Base-by-base conservation (phyloP, 23 tunicate genomes). In the Diplosoma virens region DNA sequence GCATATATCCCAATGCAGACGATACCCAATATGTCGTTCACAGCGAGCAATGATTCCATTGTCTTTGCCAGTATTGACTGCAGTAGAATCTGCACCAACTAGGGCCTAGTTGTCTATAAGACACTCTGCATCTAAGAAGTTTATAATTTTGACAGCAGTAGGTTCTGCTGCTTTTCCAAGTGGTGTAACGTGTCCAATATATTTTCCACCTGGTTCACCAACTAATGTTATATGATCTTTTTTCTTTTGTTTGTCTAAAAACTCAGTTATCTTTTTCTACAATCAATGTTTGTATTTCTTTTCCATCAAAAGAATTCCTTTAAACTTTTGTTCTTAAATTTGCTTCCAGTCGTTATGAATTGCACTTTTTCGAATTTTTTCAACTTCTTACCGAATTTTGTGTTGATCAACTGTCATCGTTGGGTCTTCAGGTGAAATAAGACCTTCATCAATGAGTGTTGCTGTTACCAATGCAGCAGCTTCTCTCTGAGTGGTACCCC, bases 381-480 rank as follows among this genome's bases (percentile, higher is more conserved):
- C 23, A 17, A 55, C 61, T 55, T 55, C 61, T 25, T 25, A 25
- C 69, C 69, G 69, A 6, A 63, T 63, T 30, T 63, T 27, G 21
- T 63, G 69, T 63, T 63, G 69, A n/a, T 63, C 34, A 27, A 63
- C 69, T 26, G 29, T 63, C 69, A 63, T 63, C 7, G 69, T 27
- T 23, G 34, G 69, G 69, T 24, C 69, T 16, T 63, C 69, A 63
- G 35, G 69, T 24, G 69, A 63, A 63, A 63, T 27, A n/a, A 63
- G 37, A 30, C 34, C 69, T 5, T 26, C 69, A 30, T 63, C 34
- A 63, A 63, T 63, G 37, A 63, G 34, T 23, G 34, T 63, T 28
- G 34, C 69, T n/a, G 69, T 63, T 24, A 63, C 69, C 69, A 63
- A 27, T 5, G 69, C 69, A 11, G 69, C 69, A 11, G 69, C 69